These are phyloP conservation scores for Agrilus planipennis DNA, from an alignment of 1,140 invertebrate species.

Conservation along the genomic window DNA sequence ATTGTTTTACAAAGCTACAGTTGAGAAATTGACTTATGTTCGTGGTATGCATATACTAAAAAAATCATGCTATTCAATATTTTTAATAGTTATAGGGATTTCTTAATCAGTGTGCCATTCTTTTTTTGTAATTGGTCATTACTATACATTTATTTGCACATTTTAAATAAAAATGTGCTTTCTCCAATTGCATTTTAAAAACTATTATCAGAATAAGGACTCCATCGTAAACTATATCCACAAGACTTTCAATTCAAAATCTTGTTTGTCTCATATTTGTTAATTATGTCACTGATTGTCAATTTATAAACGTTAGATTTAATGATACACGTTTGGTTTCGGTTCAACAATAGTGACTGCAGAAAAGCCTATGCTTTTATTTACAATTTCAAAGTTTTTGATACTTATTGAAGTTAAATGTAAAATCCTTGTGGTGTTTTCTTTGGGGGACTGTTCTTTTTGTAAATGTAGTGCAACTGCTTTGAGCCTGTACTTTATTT, in stretches of 20 bases:
- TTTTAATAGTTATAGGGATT: conserved; percentile 21
- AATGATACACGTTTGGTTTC: background rate
- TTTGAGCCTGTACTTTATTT: no score
- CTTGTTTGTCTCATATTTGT: background rate
- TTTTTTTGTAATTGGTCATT: conserved; percentile 21
- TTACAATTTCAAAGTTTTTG: conserved; percentile 6
- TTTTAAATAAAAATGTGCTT: conserved; percentile 6
- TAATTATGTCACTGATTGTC: no score
- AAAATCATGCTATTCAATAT: conserved; percentile 15
- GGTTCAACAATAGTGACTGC: background rate
- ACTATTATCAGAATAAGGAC: background rate
- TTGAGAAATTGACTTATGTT: no score
- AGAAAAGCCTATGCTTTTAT: conserved; percentile 2
- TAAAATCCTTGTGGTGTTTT: no score
- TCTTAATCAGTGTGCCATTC: conserved; percentile 33
- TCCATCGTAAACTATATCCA: background rate
- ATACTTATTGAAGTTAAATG: no score
- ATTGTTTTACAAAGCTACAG: no score
- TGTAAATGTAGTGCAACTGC: no score
- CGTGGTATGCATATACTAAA: no score
- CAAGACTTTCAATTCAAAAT: background rate
- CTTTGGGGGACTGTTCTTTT: no score
- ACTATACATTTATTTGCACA: conserved; percentile 4
- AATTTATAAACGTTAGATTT: conserved; percentile 3
- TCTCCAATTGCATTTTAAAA: conserved; percentile 3